Conservation (phyloP, 2,797 vertebrate genomes). For the Rhadinocentrus ornatus region DNA sequence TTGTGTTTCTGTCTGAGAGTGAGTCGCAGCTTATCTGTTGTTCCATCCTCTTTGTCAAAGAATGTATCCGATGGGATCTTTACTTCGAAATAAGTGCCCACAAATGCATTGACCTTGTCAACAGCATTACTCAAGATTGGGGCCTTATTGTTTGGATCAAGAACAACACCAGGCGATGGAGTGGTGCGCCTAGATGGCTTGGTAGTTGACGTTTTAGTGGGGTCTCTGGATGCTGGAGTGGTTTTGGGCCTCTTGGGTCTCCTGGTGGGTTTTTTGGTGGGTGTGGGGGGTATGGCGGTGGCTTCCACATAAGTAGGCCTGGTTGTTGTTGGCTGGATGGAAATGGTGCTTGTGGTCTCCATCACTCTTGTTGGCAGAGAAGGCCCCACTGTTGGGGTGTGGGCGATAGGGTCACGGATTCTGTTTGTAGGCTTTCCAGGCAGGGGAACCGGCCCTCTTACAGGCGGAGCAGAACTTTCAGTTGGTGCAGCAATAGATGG, state of each 20-base stretch:
- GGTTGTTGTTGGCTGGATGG: slow-evolving; percentile 88
- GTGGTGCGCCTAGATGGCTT: slow-evolving; percentile 85
- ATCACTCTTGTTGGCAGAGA: slow-evolving; percentile 88
- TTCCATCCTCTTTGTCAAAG: slow-evolving; percentile 94
- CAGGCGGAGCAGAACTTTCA: slow-evolving; percentile 89
- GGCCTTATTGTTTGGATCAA: slow-evolving; percentile 84
- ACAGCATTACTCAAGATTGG: slow-evolving; percentile 92
- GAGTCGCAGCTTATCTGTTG: slow-evolving; percentile 95
- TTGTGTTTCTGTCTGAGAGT: slow-evolving; percentile 90
- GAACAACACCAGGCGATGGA: slow-evolving; percentile 75
- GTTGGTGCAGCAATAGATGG: slow-evolving; percentile 91
- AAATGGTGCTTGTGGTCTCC: slow-evolving; percentile 84
- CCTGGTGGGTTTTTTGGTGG: slow-evolving; percentile 85
- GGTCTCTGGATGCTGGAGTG: slow-evolving; percentile 85
- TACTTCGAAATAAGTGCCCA: slow-evolving; percentile 98
- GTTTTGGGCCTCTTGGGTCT: slow-evolving; percentile 87
- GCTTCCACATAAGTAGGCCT: slow-evolving; percentile 85
- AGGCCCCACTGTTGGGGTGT: slow-evolving; percentile 88
- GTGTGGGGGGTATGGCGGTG: slow-evolving; percentile 84
- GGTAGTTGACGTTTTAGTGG: slow-evolving; percentile 82
- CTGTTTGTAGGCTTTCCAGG: slow-evolving; percentile 92
- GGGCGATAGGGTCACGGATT: slow-evolving; percentile 87
- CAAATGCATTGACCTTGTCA: slow-evolving; percentile 91
- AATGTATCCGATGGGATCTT: slow-evolving; percentile 97
- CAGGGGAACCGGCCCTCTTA: slow-evolving; percentile 89